Conservation (phyloP, 2,797 vertebrate species). For the Falco rusticolus region DNA sequence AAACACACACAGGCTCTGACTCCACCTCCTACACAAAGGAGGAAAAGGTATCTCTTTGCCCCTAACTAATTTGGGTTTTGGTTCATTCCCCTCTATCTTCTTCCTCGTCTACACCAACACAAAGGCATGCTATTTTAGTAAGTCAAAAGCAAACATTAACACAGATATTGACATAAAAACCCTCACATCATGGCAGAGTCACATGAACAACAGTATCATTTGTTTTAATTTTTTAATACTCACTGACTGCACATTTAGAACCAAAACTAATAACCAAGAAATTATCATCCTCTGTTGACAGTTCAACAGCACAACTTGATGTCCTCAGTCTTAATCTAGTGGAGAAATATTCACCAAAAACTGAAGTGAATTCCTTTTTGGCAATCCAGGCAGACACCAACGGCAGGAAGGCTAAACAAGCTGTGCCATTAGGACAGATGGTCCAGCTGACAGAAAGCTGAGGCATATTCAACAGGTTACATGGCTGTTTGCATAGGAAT, state of each 20-base stretch:
- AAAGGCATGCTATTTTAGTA: background rate
- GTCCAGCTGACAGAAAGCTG: background rate
- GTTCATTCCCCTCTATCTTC: background rate
- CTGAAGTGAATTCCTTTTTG: background rate
- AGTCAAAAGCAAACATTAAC: background rate
- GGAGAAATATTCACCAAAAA: background rate
- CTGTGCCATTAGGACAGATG: background rate
- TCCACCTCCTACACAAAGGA: background rate
- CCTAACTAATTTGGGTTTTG: rapidly evolving
- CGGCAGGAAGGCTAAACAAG: background rate
- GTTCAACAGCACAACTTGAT: background rate
- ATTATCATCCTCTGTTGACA: background rate
- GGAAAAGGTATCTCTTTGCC: background rate
- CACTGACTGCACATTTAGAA: background rate
- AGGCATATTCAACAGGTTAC: background rate
- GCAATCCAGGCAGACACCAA: background rate
- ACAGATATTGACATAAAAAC: background rate
- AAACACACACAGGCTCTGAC: background rate
- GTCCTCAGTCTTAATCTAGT: background rate
- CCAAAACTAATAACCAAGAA: background rate
- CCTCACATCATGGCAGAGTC: no score
- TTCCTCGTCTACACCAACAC: background rate
- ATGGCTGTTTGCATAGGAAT: background rate
- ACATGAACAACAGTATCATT: background rate
- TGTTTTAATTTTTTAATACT: background rate